Conservation (phyloP, 2,797 vertebrate genomes). For the Lagorchestes hirsutus region DNA sequence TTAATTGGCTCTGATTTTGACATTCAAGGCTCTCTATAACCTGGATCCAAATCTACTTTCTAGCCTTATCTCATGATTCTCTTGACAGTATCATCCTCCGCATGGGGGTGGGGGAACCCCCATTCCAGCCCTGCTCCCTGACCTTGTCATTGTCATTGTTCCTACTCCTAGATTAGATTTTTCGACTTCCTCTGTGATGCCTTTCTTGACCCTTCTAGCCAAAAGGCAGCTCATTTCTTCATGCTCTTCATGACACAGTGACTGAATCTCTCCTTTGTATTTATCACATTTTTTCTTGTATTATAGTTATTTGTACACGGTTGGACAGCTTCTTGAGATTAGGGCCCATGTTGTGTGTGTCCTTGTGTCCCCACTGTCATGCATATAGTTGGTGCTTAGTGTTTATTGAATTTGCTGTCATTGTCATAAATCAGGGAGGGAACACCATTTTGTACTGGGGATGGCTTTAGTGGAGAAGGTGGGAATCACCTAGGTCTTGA, state of each 20-base stretch:
- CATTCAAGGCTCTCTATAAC: neutral
- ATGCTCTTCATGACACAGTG: neutral
- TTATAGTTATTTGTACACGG: neutral
- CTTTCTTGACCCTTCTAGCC: neutral
- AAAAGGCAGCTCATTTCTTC: neutral
- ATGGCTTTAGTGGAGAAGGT: neutral
- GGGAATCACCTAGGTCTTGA: neutral
- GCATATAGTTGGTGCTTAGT: neutral
- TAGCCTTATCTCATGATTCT: neutral
- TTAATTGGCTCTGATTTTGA: neutral
- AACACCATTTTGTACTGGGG: neutral
- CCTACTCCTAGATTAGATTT: neutral
- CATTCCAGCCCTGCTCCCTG: neutral
- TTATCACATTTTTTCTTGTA: neutral
- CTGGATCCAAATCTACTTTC: neutral
- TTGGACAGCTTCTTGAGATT: neutral
- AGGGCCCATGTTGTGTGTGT: neutral
- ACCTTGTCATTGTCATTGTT: neutral
- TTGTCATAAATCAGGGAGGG: neutral
- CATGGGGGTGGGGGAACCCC: no score
- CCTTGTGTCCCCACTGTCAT: neutral
- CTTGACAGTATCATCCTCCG: no score
- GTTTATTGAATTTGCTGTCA: neutral
- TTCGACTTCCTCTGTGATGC: neutral
- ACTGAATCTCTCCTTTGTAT: neutral